A percentile compares a stretch with the other conserved stretches of the same genome.
Conservation (phyloP, 2,888 invertebrate genomes). For the Lamellibrachia satsuma region DNA sequence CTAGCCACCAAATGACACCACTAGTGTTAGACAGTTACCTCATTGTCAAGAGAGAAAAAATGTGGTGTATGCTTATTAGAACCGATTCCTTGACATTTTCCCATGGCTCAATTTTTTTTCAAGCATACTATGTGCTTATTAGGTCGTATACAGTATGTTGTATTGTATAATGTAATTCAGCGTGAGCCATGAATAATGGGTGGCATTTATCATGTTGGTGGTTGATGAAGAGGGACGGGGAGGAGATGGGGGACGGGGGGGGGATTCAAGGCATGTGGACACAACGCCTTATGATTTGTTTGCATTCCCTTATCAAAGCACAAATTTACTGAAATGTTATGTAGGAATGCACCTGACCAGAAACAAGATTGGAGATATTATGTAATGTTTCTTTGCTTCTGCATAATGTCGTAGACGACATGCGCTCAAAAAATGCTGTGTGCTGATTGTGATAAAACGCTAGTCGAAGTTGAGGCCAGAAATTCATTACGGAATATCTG, state of each 20-base stretch:
- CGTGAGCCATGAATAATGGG: no score
- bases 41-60: no score
- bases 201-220: no score
- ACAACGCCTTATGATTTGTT: neutral
- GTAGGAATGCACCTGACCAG: neutral
- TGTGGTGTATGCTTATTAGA: no score
- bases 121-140: no score
- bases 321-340: neutral
- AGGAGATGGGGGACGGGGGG: neutral
- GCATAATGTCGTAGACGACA: neutral
- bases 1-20: no score
- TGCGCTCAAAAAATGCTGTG: neutral
- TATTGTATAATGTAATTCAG: no score
- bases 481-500: neutral
- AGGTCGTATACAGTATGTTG: no score
- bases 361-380: neutral
- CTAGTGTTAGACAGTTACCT: no score
- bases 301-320: constrained; percentile 13
- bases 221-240: neutral
- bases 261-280: neutral
- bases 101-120: no score
- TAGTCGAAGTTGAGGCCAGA: neutral
- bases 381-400: neutral
- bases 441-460: neutral
- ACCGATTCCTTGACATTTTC: no score